phyloP scores from a whole-genome alignment of 2,113 vertebrate genomes.

The Nipponia nippon region DNA sequence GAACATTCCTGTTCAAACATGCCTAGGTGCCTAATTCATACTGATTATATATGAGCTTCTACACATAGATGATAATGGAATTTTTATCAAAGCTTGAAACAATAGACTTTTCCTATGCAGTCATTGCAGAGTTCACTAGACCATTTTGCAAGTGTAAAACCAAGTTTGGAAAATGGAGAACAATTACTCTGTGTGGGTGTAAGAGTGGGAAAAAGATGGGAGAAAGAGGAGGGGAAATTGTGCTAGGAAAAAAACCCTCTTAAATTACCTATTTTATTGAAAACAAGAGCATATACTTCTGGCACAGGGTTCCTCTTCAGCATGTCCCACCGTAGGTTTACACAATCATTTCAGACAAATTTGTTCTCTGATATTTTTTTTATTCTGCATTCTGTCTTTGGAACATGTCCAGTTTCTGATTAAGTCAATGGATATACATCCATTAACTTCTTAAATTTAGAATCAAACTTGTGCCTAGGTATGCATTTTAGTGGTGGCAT shows the following conservation, averaged over 20 bases:
- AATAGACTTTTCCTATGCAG: background rate
- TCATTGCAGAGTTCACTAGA: background rate
- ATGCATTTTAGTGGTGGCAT: background rate
- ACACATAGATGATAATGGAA: background rate
- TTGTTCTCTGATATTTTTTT: background rate
- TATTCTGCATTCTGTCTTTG: background rate
- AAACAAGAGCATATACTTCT: background rate
- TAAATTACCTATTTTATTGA: background rate
- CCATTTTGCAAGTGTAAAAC: background rate
- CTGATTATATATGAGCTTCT: background rate
- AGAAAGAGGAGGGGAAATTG: background rate
- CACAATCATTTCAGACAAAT: background rate
- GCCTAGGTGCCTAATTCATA: background rate
- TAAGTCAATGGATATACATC: background rate
- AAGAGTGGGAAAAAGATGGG: background rate
- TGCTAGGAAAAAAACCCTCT: background rate
- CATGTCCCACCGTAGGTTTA: rapidly evolving
- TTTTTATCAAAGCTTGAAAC: background rate
- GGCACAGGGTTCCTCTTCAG: background rate
- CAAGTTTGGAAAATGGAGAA: background rate
- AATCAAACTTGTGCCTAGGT: background rate
- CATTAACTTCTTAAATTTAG: background rate
- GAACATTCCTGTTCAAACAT: background rate
- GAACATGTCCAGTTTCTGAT: background rate
- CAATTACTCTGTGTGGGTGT: background rate